These are phyloP conservation scores for Lypha dubia DNA, from an alignment of 2,888 invertebrate genomes.

Conservation along the genomic window DNA sequence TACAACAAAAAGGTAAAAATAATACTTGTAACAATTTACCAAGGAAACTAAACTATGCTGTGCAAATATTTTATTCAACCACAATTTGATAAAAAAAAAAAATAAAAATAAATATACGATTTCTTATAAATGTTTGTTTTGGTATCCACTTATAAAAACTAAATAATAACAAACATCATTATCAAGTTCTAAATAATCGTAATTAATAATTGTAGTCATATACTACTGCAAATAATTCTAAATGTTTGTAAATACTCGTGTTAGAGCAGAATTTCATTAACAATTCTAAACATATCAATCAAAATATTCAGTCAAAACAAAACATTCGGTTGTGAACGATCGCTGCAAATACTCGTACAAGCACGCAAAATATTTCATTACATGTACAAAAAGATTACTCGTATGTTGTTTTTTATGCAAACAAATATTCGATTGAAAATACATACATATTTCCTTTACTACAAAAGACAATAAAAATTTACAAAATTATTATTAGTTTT, in stretches of 20 bases:
- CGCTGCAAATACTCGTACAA: conserved; percentile 14
- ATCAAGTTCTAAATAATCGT: conserved; percentile 14
- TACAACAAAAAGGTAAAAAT: not conserved
- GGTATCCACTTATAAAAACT: conserved; percentile 5
- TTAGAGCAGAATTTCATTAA: conserved; percentile 7
- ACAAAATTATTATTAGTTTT: too few species aligned
- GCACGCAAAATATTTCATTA: not conserved
- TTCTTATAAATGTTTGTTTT: conserved; percentile 12
- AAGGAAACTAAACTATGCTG: not conserved
- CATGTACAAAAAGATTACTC: too few species aligned
- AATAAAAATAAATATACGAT: conserved; percentile 24
- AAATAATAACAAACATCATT: conserved; percentile 31
- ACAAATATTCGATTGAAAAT: too few species aligned
- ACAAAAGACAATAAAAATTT: not conserved
- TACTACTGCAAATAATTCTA: conserved; percentile 5
- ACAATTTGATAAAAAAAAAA: conserved; percentile 30
- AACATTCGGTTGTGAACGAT: conserved; percentile 41
- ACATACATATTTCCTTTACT: not conserved
- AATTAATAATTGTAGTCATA: not conserved
- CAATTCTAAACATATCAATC: conserved; percentile 12
- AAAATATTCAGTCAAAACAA: conserved; percentile 9
- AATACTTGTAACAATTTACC: not conserved
- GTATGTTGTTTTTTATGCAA: not conserved
- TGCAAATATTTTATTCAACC: conserved; percentile 15
- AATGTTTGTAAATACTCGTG: not conserved